Conservation (phyloP, 2,888 invertebrate genomes). For the Argyra leucocephala region DNA sequence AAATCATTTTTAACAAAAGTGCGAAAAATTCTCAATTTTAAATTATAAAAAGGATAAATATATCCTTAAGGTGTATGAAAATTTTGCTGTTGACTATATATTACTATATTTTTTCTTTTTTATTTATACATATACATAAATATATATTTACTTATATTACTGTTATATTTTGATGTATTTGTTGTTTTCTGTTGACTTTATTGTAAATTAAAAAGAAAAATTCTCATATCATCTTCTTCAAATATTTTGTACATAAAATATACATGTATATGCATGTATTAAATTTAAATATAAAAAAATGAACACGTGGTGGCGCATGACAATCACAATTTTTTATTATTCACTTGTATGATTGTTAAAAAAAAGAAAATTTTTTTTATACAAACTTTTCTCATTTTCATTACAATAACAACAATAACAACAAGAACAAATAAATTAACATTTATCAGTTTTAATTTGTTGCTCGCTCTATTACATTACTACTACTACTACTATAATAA, state of each 20-base stretch:
- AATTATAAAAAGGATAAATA: not conserved
- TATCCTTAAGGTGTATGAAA: constrained; percentile 2
- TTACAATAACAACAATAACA: no score
- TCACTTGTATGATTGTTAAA: not conserved
- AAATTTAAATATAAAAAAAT: not conserved
- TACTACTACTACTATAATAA: no score
- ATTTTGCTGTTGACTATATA: not conserved
- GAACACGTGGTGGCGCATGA: constrained; percentile 6
- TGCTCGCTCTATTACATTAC: no score
- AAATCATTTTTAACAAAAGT: not conserved
- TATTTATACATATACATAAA: no score
- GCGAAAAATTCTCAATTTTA: not conserved
- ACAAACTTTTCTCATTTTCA: no score
- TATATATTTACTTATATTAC: not conserved
- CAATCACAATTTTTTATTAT: not conserved
- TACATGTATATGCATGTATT: not conserved
- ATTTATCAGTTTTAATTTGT: no score
- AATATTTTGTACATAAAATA: not conserved
- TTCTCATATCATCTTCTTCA: not conserved
- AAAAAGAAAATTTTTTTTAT: not conserved
- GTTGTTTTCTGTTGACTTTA: not conserved
- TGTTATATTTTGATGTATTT: not conserved
- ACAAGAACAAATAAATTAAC: no score
- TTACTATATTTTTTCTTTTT: not conserved
- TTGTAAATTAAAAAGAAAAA: not conserved